Evolutionary conservation across 2,888 invertebrate genomes (phyloP), one percentile per base, ranked within the genome.

Genomic region (Hemistola chrysoprasaria): DNA sequence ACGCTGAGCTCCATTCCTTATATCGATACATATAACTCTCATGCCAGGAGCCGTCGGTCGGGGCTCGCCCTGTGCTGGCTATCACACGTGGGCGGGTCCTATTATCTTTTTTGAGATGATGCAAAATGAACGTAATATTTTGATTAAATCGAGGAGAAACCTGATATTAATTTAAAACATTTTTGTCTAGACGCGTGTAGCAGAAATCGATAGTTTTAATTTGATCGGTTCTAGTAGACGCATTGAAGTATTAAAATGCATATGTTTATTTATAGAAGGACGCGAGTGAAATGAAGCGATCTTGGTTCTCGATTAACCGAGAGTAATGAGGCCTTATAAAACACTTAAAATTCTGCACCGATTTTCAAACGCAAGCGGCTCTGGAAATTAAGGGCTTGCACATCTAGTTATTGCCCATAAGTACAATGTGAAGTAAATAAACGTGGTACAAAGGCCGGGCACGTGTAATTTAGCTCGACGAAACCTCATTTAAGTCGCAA

Each of bases 391-490:
- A 81, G 74, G 85, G 75, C 56, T 68, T 71, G 70, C 56, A 67
- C 66, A 68, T 66, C 71, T 83, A 80, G 82, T 86, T 87, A 86
- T 86, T 80, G 77, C 85, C 77, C 80, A 72, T 88, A 88, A 88
- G 81, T 88, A 82, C 86, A 83, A 87, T 75, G 79, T 83, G 86
- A 84, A 79, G 80, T 84, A 84, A 85, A 84, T 84, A 83, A 80
- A 81, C 74, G 79, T 56, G 69, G 76, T 72, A 78, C 78, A 76
- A 76, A 74, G 69, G 67, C 74, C 66, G 71, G 66, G 67, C 71
- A 71, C 72, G 64, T 84, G 78, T 84, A 87, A 87, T 88, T 88
- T 87, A 76, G 85, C 73, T 62, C 81, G 76, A 70, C 77, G 73
- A 74, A 78, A 78, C 78, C 79, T 85, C 81, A 86, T 86, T 87